Conservation (phyloP, 2,888 invertebrate genomes). For the Diarsia brunnea region DNA sequence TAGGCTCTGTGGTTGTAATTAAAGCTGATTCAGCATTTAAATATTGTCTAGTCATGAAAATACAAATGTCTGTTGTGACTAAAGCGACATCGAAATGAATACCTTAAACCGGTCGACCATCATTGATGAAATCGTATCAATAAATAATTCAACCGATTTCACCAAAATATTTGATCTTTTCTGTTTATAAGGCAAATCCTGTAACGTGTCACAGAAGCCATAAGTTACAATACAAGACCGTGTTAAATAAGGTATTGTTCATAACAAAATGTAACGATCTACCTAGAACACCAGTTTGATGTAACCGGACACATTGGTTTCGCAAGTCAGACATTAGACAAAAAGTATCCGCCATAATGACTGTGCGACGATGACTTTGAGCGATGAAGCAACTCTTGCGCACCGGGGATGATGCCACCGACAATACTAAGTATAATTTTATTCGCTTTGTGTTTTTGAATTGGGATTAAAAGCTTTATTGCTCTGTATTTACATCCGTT, state of each 20-base stretch:
- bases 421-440: slow-evolving; percentile 18
- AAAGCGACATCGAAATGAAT: not conserved
- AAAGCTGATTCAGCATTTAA: slow-evolving; percentile 1
- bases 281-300: slow-evolving; percentile 17
- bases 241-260: not conserved
- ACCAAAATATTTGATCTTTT: not conserved
- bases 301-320: slow-evolving; percentile 53
- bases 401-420: slow-evolving; percentile 52
- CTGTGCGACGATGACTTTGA: slow-evolving; percentile 20
- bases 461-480: slow-evolving; percentile 8
- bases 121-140: not conserved
- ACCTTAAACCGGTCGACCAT: not conserved
- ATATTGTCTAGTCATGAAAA: slow-evolving; percentile 14
- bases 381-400: slow-evolving; percentile 49
- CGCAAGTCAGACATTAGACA: slow-evolving; percentile 53
- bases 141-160: not conserved
- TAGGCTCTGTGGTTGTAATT: not conserved
- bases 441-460: slow-evolving; percentile 30
- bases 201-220: not conserved
- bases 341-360: slow-evolving; percentile 52
- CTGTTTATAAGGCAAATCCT: not conserved
- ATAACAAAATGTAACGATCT: not conserved
- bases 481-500: not conserved
- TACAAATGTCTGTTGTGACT: not conserved
- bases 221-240: not conserved